Conservation (phyloP, 2,888 invertebrate genomes). For the Parnassius glacialis region DNA sequence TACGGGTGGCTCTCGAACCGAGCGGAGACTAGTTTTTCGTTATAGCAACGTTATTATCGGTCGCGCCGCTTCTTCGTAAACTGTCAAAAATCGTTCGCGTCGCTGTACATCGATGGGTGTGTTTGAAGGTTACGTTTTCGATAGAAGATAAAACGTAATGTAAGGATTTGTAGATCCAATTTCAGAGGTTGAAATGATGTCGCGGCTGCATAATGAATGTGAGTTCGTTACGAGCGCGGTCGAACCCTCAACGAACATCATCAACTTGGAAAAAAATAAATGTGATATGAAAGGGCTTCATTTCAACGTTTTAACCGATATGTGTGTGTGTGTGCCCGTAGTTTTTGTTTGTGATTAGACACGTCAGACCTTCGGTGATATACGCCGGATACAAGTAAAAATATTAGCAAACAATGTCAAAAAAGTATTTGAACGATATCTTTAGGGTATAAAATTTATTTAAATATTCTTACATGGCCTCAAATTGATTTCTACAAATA, state of each 20-base stretch:
- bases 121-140: background rate
- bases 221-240: slow-evolving; percentile 13
- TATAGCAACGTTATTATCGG: slow-evolving; percentile 27
- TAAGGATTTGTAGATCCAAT: slow-evolving; percentile 4
- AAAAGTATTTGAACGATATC: slow-evolving; percentile 1
- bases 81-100: slow-evolving; percentile 16
- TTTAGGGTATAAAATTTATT: too few species aligned
- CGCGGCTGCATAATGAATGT: slow-evolving; percentile 12
- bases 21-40: slow-evolving; percentile 48
- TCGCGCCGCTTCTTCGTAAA: slow-evolving; percentile 2
- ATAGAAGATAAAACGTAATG: slow-evolving; percentile 13
- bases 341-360: slow-evolving; percentile 7
- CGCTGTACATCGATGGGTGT: slow-evolving; percentile 21
- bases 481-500: too few species aligned
- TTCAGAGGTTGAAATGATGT: slow-evolving; percentile 9
- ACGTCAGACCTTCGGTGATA: background rate
- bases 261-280: slow-evolving; percentile 14
- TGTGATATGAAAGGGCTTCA: slow-evolving; percentile 25
- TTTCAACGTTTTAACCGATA: slow-evolving; percentile 15
- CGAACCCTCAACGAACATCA: slow-evolving; percentile 11
- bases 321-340: background rate
- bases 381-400: background rate
- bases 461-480: too few species aligned
- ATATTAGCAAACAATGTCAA: slow-evolving; percentile 9
- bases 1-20: slow-evolving; percentile 43